A percentile compares a stretch with the other conserved stretches of the same genome.
phyloP scores from a whole-genome alignment of 2,113 vertebrate species.

The Oncorhynchus keta region DNA sequence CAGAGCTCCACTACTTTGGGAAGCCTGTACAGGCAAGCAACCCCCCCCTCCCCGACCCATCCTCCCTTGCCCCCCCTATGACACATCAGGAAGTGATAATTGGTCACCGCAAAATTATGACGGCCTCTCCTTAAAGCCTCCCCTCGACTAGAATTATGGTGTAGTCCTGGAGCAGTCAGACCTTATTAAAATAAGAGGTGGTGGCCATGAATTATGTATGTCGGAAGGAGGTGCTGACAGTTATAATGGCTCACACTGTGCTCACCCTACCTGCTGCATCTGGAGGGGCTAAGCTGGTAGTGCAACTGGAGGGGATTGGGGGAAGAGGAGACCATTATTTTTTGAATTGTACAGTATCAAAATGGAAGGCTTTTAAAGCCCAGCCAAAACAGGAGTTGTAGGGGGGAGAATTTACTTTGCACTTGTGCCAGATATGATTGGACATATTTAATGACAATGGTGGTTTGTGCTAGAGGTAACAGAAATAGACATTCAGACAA shows the following conservation, averaged over 20 bases:
- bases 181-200: conserved; percentile 53
- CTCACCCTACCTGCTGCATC: conserved; percentile 31
- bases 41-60: background rate
- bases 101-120: conserved; percentile 32
- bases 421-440: too few species aligned
- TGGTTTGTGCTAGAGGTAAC: too few species aligned
- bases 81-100: conserved; percentile 42
- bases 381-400: too few species aligned
- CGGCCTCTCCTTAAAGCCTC: conserved; percentile 16
- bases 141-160: conserved; percentile 28
- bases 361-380: background rate
- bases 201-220: conserved; percentile 40
- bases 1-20: conserved; percentile 7
- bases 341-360: background rate
- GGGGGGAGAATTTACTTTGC: too few species aligned
- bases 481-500: too few species aligned
- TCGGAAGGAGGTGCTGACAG: conserved; percentile 37
- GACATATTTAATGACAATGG: too few species aligned
- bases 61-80: background rate
- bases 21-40: conserved; percentile 13
- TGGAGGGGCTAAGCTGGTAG: background rate
- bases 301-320: background rate
- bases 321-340: background rate
- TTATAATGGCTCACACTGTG: conserved; percentile 22
- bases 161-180: conserved; percentile 31